Conservation (phyloP, 1,140 invertebrate species). For the Cydia amplana region DNA sequence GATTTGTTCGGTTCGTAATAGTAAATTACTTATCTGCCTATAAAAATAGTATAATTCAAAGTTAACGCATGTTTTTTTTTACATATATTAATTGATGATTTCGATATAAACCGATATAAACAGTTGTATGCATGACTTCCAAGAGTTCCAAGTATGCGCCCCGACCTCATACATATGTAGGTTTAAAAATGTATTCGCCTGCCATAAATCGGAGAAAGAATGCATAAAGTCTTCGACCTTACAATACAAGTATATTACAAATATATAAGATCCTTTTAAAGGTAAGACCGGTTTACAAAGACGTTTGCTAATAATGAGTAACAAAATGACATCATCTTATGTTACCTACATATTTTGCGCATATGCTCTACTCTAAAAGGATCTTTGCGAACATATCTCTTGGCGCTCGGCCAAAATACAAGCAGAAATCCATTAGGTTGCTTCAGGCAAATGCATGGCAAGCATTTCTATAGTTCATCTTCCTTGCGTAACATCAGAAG, state of each 20-base stretch:
- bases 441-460: conserved; percentile 24
- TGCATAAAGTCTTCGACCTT: neutral
- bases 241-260: neutral
- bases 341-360: conserved; percentile 26
- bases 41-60: too few relatives aligned
- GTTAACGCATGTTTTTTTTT: too few relatives aligned
- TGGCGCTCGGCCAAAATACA: conserved; percentile 19
- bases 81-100: too few relatives aligned
- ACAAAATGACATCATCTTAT: conserved; percentile 24
- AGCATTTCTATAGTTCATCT: conserved; percentile 29
- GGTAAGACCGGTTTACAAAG: conserved; percentile 3
- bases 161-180: neutral
- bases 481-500: conserved; percentile 19
- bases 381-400: conserved; percentile 15
- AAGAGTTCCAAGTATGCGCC: neutral
- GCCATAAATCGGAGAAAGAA: neutral
- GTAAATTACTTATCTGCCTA: too few relatives aligned
- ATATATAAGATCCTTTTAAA: conserved; percentile 5
- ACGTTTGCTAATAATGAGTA: conserved; percentile 18
- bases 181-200: conserved; percentile 1
- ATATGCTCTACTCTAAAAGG: conserved; percentile 25
- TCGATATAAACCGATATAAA: too few relatives aligned
- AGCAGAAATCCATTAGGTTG: conserved; percentile 28
- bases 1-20: neutral
- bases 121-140: neutral